Base-by-base conservation (phyloP, 2,113 vertebrate genomes). In the Saccopteryx leptura region DNA sequence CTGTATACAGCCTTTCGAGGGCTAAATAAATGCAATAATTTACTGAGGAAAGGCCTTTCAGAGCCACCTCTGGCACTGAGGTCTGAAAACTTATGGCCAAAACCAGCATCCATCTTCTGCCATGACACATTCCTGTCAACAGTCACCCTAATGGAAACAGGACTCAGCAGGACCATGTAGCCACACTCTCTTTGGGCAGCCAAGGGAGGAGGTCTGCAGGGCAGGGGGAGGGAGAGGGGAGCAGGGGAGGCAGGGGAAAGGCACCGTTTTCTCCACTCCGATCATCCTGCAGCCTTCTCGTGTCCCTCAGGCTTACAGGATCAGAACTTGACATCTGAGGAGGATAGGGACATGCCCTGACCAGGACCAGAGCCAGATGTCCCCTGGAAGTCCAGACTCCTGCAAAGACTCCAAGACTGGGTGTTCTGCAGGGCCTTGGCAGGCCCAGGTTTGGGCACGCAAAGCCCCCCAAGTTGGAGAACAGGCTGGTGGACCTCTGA, bases 21-120 rank as follows among this genome's bases (percentile, higher is more conserved):
- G 65, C n/a, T 83, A 96, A 96, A 96, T 84, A 97, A 92, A 96
- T 21, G 93, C 91, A 46, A 56, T 97, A 68, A 98, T 97, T 95
- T 92, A 97, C 87, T 33, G 96, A 28, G 1, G 61, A 95, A 66
- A 96, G 95, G 75, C 80, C 80, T 91, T 85, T 82, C 26, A 60
- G 89, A 85, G 83, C 96, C 81, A 82, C 92, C 88, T 72, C 92
- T 50, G 52, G 66, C 2, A 0, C 82, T 5, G 60, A 92, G 95
- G 91, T 83, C 69, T 83, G 0, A 19, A 88, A 78, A 96, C 71
- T 92, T 50, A 56, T 9, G 86, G 92, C 85, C 92, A 91, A 24
- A 90, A 94, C 72, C 75, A 87, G 60, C 56, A 96, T 94, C 88
- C 2, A 50, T 94, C 46, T 97, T 97, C 88, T 9, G 1, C 7